Evolutionary conservation across 1,140 invertebrate species (phyloP).

Genomic region (Eufriesea mexicana): DNA sequence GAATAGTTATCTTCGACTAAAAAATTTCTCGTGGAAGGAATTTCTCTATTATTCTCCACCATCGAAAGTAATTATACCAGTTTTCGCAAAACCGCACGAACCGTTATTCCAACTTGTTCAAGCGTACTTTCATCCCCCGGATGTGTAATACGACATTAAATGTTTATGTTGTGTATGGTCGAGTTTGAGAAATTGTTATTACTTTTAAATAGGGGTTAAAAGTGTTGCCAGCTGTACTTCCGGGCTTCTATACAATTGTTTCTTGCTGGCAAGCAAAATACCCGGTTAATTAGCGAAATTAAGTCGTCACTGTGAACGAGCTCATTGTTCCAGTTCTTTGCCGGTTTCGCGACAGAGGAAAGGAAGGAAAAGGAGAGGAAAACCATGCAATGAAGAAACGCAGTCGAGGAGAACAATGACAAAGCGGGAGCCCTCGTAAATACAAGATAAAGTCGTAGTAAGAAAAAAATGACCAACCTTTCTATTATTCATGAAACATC

Average conservation of each 20-base stretch:
- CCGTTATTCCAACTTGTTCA: not conserved
- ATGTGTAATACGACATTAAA: not conserved
- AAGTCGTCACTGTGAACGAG: conserved; percentile 1
- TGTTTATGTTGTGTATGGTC: not conserved
- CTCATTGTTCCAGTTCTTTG: conserved; percentile 8
- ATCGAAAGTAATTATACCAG: not conserved
- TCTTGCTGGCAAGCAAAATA: not conserved
- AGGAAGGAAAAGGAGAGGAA: not conserved
- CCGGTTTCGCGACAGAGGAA: not conserved
- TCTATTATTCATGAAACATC: not conserved
- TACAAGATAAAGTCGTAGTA: not conserved
- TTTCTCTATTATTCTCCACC: not conserved
- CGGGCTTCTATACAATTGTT: not conserved
- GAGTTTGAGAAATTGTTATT: not conserved
- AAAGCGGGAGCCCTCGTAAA: not conserved
- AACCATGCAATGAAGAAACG: not conserved
- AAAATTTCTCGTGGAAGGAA: not conserved
- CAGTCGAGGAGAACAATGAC: not conserved
- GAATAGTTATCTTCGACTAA: not conserved
- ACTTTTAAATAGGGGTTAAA: not conserved
- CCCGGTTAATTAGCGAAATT: conserved; percentile 47
- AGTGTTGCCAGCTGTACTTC: not conserved
- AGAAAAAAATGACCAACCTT: not conserved
- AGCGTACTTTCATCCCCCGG: not conserved
- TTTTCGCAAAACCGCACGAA: not conserved